A percentile compares a stretch with the other conserved stretches of the same genome.
Evolutionary conservation across 2,888 invertebrate genomes (phyloP).

Genomic region (Endomychus coccineus): DNA sequence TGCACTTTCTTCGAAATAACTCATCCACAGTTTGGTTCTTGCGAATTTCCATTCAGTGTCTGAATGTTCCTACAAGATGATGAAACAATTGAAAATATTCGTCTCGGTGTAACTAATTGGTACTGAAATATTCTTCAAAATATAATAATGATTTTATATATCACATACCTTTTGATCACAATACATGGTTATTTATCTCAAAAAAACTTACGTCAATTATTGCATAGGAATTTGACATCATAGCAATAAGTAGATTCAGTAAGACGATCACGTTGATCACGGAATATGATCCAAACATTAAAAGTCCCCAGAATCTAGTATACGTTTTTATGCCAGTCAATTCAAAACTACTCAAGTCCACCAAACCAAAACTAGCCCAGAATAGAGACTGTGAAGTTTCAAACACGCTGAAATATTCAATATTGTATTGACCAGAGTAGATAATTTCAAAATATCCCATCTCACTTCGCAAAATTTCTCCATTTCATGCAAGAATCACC

Average conservation of each 20-base stretch:
- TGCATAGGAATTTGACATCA: slow-evolving; percentile 97
- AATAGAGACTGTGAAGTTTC: slow-evolving; percentile 92
- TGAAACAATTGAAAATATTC: too few relatives aligned
- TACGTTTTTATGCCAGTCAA: slow-evolving; percentile 80
- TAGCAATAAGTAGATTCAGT: slow-evolving; percentile 89
- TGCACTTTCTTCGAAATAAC: slow-evolving; percentile 86
- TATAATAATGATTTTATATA: too few relatives aligned
- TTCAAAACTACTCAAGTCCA: slow-evolving; percentile 83
- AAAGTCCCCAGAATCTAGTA: slow-evolving; percentile 89
- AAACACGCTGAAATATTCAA: slow-evolving; percentile 60
- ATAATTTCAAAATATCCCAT: slow-evolving; percentile 45
- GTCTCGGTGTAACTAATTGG: too few relatives aligned
- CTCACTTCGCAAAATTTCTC: slow-evolving; percentile 79
- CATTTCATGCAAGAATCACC: slow-evolving; percentile 77
- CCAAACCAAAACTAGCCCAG: slow-evolving; percentile 93
- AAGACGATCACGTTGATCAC: slow-evolving; percentile 92
- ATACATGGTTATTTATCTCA: too few relatives aligned
- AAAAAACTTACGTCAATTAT: slow-evolving; percentile 78
- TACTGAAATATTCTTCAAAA: too few relatives aligned
- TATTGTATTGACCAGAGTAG: background rate
- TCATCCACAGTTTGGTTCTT: slow-evolving; percentile 89
- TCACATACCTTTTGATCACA: too few relatives aligned
- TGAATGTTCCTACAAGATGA: slow-evolving; percentile 66
- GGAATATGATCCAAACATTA: slow-evolving; percentile 94
- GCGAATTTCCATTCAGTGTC: slow-evolving; percentile 98